A percentile compares a stretch with the other conserved stretches of the same genome.
Evolutionary conservation across 2,888 invertebrate genomes (phyloP).

Genomic region (Prosapia bicincta): DNA sequence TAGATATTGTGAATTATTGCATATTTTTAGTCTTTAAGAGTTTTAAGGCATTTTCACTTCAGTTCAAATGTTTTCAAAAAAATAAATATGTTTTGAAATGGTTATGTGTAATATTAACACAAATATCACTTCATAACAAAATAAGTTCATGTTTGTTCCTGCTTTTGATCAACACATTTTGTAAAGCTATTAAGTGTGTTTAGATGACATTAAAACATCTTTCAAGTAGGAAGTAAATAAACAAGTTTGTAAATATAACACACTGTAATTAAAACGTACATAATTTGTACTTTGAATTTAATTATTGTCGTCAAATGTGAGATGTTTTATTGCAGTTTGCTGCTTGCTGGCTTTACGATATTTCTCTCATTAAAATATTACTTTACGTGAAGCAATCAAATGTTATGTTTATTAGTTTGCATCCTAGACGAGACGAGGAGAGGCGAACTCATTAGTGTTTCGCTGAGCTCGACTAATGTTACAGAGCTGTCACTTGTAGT

Average conservation of each 20-base stretch:
- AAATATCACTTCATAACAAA: too few relatives aligned
- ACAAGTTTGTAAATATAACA: not conserved
- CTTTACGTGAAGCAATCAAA: not conserved
- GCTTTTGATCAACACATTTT: too few relatives aligned
- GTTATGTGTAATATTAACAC: too few relatives aligned
- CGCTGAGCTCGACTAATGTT: not conserved
- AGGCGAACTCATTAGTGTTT: not conserved
- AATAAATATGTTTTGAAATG: too few relatives aligned
- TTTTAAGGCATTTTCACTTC: too few relatives aligned
- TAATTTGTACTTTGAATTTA: not conserved
- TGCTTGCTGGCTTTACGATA: not conserved
- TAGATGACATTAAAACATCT: not conserved
- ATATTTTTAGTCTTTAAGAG: too few relatives aligned
- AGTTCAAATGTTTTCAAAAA: too few relatives aligned
- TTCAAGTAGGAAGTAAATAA: not conserved
- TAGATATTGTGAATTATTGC: too few relatives aligned
- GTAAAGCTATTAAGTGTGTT: too few relatives aligned
- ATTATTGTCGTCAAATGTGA: not conserved
- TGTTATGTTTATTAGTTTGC: not conserved
- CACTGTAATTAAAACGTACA: not conserved
- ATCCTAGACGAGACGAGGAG: not conserved
- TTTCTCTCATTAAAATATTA: not conserved
- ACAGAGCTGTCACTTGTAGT: not conserved
- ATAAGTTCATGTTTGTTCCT: too few relatives aligned
- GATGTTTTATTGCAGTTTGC: not conserved